Base-by-base conservation (phyloP, 2,113 vertebrate genomes). In the Phalacrocorax carbo region DNA sequence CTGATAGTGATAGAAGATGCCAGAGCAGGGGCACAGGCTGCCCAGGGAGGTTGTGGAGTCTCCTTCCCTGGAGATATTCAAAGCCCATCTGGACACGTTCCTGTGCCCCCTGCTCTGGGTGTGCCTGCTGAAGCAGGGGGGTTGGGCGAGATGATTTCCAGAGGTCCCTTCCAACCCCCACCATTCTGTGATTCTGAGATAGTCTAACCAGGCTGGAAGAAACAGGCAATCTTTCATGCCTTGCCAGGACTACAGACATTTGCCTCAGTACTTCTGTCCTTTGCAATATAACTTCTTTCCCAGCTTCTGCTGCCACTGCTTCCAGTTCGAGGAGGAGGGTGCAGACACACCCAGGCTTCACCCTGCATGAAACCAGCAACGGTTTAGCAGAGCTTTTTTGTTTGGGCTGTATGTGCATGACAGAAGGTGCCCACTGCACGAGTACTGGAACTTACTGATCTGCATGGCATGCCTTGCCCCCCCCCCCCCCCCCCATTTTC, bases 331-430 rank as follows among this genome's bases (percentile, higher is more conserved):
- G 65, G 44, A 85, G 23, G 46, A 30, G 21, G 52, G 62, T 54
- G 60, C 42, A 51, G 54, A 1, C 2, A 2, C 13, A 58, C 3
- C 10, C 57, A 57, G 44, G 49, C n/a, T 51, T 49, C 18, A 40
- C 15, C 57, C 30, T 15, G 1, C 1, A 0, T 10, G 70, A 15
- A 60, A 46, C 51, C 65, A 61, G 54, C 34, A 7, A 26, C 40
- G 66, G 15, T 22, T 29, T 26, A 19, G 77, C 52, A 61, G 60
- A 62, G 60, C 15, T 44, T 11, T 77, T 54, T 58, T 9, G 2
- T 25, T 32, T 7, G 16, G 32, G 26, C 52, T 20, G 5, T 64
- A 2, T 1, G 0, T 22, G 18, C 20, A 7, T 0, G 0, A 14
- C 51, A 70, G 22, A 32, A 68, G 15, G 34, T 77, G 61, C 42